Evolutionary conservation across 2,113 vertebrate species (phyloP).

Genomic region (Campylomormyrus tamandua): DNA sequence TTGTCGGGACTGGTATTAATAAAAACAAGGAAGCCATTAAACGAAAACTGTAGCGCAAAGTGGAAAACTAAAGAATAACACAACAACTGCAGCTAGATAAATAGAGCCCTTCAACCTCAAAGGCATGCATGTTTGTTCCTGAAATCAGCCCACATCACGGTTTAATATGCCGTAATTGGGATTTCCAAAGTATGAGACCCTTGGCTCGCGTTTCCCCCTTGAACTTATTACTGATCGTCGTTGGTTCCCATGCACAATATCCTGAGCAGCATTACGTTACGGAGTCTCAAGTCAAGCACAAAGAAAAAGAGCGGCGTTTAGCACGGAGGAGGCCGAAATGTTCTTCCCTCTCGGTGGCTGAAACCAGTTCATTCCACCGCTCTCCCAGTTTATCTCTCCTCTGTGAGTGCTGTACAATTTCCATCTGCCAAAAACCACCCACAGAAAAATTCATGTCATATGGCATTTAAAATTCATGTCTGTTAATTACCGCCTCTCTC

Average conservation of each 20-base stretch:
- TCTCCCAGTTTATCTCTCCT: conserved; percentile 7
- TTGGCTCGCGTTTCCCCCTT: not conserved
- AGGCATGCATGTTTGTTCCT: not conserved
- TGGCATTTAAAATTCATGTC: conserved; percentile 11
- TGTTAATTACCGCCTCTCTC: conserved; percentile 1
- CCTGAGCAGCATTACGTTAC: not conserved
- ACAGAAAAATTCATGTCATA: conserved; percentile 17
- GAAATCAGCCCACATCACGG: not conserved
- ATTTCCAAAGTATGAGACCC: not conserved
- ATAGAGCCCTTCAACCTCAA: not conserved
- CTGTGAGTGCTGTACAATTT: not conserved
- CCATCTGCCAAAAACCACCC: conserved; percentile 15
- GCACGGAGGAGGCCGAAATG: not conserved
- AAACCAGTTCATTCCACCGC: conserved; percentile 1
- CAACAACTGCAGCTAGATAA: not conserved
- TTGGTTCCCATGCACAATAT: not conserved
- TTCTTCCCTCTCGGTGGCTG: not conserved
- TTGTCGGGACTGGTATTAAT: not conserved
- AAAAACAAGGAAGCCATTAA: conserved; percentile 5
- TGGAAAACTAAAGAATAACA: conserved; percentile 2
- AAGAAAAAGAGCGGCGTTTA: not conserved
- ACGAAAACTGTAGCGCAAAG: not conserved
- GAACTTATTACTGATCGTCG: not conserved
- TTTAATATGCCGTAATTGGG: conserved; percentile 9
- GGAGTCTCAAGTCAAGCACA: not conserved